Evolutionary conservation across 1,140 invertebrate species (phyloP), one percentile per base, ranked within the genome.

Genomic region (Pygmarrhopalites habei): DNA sequence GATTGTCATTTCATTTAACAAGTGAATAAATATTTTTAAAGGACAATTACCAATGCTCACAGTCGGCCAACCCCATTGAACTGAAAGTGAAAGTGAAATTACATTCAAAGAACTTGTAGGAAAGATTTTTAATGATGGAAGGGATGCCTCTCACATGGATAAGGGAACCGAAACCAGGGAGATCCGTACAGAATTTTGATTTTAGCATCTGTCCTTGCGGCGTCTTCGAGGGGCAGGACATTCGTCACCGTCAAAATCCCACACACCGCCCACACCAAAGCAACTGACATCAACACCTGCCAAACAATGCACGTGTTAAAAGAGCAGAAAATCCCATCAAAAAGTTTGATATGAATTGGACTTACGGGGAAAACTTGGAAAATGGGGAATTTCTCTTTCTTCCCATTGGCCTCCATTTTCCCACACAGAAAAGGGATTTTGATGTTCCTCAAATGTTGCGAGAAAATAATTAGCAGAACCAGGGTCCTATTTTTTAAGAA

Each of bases 351-450:
- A 23, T 49, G 19, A 26, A 12, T 53, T 55, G 49, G 17, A 77
- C 80, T 82, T 75, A 90, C 88, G 41, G 89, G 88, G 72, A 91
- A 89, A n/a, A 91, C 73, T 76, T 89, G 88, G 73, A 90, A 91
- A 4, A 90, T 73, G 41, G 85, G 82, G 71, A 89, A 90, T 78
- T 81, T 82, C 0, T 73, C 43, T 23, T n/a, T 64, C 57, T 23
- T 59, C 39, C 61, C 57, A 14, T 67, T 75, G 14, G 87, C 68
- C 35, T 76, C 75, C 51, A 83, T 74, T 0, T 87, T 86, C 21
- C 77, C 74, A 2, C 77, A 74, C 21, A 85, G 67, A 0, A 84
- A 74, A 0, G 88, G 88, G 26, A 85, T 75, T n/a, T 80, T 75
- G 0, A 90, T 81, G 55, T 88, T 81, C 1, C 81, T 79, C 75